Conservation (phyloP, 2,888 invertebrate species). For the Caenorhabditis doughertyi region DNA sequence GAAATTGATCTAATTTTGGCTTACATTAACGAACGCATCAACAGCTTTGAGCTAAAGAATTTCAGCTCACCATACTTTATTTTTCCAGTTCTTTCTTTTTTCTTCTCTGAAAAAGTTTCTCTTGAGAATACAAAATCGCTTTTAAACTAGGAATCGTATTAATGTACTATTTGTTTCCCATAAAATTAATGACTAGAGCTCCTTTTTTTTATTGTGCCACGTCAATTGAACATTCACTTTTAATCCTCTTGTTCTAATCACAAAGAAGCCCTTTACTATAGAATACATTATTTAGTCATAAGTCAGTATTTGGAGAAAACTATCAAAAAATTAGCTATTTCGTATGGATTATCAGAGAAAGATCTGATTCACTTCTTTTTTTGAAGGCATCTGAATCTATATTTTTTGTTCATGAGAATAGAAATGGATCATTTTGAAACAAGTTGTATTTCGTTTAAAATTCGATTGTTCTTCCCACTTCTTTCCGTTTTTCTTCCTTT, state of each 20-base stretch:
- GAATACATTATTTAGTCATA: conserved; percentile 19
- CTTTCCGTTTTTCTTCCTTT: neutral
- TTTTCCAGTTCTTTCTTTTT: neutral
- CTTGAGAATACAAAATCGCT: neutral
- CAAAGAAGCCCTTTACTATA: conserved; percentile 19
- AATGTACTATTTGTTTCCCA: neutral
- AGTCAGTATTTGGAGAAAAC: neutral
- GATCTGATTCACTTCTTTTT: conserved; percentile 6
- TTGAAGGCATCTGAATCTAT: neutral
- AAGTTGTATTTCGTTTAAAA: neutral
- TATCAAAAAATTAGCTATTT: neutral
- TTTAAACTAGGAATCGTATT: neutral
- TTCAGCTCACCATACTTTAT: neutral
- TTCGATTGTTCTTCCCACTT: conserved; percentile 8
- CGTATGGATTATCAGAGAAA: neutral
- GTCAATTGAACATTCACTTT: conserved; percentile 19
- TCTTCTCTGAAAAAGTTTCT: too few relatives aligned
- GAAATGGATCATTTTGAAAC: neutral
- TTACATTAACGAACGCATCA: conserved; percentile 13
- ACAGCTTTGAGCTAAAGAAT: conserved; percentile 12
- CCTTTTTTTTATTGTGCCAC: neutral
- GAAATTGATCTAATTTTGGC: conserved; percentile 30
- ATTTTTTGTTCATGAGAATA: neutral
- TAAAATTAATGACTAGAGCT: neutral
- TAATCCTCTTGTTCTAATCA: neutral